Evolutionary conservation across 1,140 invertebrate species (phyloP), one percentile per base, ranked within the genome.

Genomic region (Popillia japonica): DNA sequence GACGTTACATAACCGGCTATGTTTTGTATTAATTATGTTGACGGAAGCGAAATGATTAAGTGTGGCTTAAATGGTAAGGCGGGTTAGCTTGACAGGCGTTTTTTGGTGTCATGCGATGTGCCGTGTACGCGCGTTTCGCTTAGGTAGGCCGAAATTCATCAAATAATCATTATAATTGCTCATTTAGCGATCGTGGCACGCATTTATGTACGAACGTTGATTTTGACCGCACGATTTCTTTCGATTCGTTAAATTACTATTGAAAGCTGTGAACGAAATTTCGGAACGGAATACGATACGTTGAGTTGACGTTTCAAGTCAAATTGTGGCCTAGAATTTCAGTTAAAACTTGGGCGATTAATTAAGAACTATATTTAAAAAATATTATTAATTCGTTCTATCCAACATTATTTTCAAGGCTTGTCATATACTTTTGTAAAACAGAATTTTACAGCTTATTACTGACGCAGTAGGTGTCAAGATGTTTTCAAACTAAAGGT

Each of bases 121-220:
- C 11, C 44, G 44, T 48, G 44, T 10, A 48, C 11, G 11, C 17
- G 44, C 44, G 44, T 48, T 48, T 48, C 11, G 4, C 44, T 48
- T 48, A 48, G 44, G 8, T 48, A 48, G 44, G 44, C 17, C 44
- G 44, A 48, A 48, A 48, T 48, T 48, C 17, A 48, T 48, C 44
- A 48, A n/a, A n/a, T n/a, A 48, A 48, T 48, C 17, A 48, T 48
- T 48, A 48, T 48, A 48, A 48, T 48, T 48, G 44, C 44, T 48
- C 11, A 48, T 48, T 14, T n/a, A 48, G 44, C 17, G 44, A 14
- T 48, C 4, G 44, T 14, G 17, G 17, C 44, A n/a, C 44, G 17
- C 17, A n/a, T 48, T 11, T 4, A 14, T 48, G 11, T 11, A 14
- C 17, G 17, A 14, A 48, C 41, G 17, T 14, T 48, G 11, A 48